Evolutionary conservation across 1,140 invertebrate genomes (phyloP).

Genomic region (Tetramorium alpestre): DNA sequence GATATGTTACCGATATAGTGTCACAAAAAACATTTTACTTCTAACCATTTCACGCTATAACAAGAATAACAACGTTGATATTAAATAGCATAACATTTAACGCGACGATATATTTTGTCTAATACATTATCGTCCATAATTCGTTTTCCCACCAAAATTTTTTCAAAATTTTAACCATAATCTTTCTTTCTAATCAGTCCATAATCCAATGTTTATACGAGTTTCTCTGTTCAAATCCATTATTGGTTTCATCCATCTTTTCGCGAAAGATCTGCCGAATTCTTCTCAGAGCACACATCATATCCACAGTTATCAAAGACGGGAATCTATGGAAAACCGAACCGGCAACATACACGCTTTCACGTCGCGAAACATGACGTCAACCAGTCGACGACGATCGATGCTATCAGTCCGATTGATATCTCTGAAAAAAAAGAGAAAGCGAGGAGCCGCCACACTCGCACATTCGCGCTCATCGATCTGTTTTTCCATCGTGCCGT

Average conservation of each 20-base stretch:
- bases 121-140: not conserved
- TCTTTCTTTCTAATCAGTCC: not conserved
- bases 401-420: slow-evolving; percentile 70
- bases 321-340: slow-evolving; percentile 31
- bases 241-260: not conserved
- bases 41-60: not conserved
- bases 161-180: slow-evolving; percentile 6
- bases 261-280: not conserved
- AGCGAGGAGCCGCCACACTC: slow-evolving; percentile 33
- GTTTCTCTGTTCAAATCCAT: not conserved
- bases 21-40: not conserved
- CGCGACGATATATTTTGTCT: not conserved
- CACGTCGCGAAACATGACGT: slow-evolving; percentile 62
- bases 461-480: slow-evolving; percentile 63
- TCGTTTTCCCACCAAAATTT: not conserved
- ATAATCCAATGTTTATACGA: not conserved
- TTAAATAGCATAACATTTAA: not conserved
- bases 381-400: slow-evolving; percentile 65
- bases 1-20: not conserved
- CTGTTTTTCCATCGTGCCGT: slow-evolving; percentile 64
- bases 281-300: slow-evolving; percentile 4
- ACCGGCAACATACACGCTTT: slow-evolving; percentile 48
- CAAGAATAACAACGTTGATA: not conserved
- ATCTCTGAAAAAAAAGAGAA: slow-evolving; percentile 39
- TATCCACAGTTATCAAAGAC: slow-evolving; percentile 34